phyloP scores from a whole-genome alignment of 2,113 vertebrate genomes.

The Colinus virginianus region DNA sequence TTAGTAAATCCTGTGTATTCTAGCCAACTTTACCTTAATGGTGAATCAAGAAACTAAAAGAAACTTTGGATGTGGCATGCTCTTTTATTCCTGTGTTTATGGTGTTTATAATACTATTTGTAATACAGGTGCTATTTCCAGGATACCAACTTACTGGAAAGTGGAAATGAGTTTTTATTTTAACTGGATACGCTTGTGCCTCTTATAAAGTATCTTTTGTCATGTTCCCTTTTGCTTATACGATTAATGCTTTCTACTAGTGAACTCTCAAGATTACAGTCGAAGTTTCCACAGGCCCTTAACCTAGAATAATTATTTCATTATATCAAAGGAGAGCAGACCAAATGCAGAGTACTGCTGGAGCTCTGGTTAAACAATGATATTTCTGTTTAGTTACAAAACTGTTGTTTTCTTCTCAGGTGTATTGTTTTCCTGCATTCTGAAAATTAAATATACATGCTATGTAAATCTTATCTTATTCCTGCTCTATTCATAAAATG shows the following conservation, averaged over 20 bases:
- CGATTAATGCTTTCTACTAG: background rate
- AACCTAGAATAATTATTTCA: background rate
- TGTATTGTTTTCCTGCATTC: background rate
- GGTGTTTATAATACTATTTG: background rate
- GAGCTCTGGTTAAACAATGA: background rate
- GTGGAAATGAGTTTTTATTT: background rate
- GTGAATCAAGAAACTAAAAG: background rate
- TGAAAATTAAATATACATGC: conserved; percentile 9
- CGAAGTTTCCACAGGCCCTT: background rate
- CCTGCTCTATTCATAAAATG: background rate
- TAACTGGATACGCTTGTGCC: background rate
- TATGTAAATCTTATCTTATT: background rate
- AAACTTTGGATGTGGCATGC: background rate
- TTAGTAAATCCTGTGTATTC: background rate
- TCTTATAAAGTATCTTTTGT: background rate
- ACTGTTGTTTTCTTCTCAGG: background rate
- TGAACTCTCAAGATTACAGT: background rate
- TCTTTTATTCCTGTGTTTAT: background rate
- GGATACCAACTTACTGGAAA: background rate
- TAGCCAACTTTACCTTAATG: background rate
- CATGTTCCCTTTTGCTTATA: background rate
- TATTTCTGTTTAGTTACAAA: background rate
- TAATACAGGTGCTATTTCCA: background rate
- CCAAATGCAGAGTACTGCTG: background rate
- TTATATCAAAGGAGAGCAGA: background rate